Conservation (phyloP, 1,140 invertebrate genomes). For the Temnothorax longispinosus region DNA sequence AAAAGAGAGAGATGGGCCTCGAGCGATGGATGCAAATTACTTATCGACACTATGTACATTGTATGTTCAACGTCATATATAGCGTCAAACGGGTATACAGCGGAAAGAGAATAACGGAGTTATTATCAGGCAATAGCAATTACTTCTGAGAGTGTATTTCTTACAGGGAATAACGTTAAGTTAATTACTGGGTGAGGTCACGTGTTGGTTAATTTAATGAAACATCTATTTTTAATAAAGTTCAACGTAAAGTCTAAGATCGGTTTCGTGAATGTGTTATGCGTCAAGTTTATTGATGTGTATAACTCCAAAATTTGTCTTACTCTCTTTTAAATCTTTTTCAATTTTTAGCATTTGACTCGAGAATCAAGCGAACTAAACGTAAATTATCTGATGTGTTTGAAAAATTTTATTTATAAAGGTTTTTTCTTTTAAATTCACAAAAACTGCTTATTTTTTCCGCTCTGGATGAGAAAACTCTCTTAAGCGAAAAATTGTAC, state of each 20-base stretch:
- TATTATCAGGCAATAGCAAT: not conserved
- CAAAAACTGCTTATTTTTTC: not conserved
- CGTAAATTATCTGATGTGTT: not conserved
- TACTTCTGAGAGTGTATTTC: conserved; percentile 10
- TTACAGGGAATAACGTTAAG: conserved; percentile 14
- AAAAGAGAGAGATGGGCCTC: conserved; percentile 67
- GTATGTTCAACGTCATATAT: not conserved
- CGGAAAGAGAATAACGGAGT: conserved; percentile 30
- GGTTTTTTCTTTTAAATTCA: not conserved
- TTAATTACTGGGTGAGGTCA: not conserved
- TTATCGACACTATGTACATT: conserved; percentile 18
- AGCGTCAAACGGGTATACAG: conserved; percentile 8
- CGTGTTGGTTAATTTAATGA: not conserved
- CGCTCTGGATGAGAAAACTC: not conserved
- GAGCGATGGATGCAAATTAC: conserved; percentile 2
- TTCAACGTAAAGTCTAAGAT: not conserved
- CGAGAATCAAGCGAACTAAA: not conserved
- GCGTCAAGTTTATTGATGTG: not conserved
- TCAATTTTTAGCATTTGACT: not conserved
- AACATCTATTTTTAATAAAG: not conserved
- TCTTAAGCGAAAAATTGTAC: not conserved
- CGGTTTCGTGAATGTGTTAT: conserved; percentile 15
- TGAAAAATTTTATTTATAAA: not conserved
- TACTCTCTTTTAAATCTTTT: not conserved
- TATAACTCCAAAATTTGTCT: not conserved